Conservation (phyloP, 2,888 invertebrate genomes). For the Mythimna pallens region DNA sequence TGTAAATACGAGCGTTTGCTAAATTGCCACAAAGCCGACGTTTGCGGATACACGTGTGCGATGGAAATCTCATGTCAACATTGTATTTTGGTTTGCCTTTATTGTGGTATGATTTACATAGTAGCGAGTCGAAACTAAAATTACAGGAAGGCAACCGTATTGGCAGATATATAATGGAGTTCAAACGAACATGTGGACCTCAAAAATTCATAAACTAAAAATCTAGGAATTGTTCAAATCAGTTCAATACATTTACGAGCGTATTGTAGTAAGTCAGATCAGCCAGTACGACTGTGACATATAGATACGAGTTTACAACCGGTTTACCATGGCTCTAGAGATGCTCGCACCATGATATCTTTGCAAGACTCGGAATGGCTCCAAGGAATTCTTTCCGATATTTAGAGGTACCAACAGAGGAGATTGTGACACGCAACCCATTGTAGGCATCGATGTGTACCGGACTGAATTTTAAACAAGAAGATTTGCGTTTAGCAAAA, state of each 20-base stretch:
- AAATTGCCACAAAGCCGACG: slow-evolving; percentile 60
- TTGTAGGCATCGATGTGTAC: slow-evolving; percentile 58
- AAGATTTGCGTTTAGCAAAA: slow-evolving; percentile 40
- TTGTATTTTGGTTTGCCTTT: slow-evolving; percentile 62
- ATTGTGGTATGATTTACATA: slow-evolving; percentile 61
- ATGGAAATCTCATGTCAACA: slow-evolving; percentile 67
- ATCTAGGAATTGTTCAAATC: neutral
- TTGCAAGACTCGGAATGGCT: slow-evolving; percentile 66
- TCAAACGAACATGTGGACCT: neutral
- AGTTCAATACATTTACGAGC: slow-evolving; percentile 18
- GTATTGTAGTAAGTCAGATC: slow-evolving; percentile 63
- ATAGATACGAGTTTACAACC: slow-evolving; percentile 71
- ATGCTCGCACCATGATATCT: slow-evolving; percentile 69
- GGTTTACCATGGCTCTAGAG: slow-evolving; percentile 67
- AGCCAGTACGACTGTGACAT: slow-evolving; percentile 64
- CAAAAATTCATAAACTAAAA: neutral
- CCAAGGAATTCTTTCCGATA: slow-evolving; percentile 67
- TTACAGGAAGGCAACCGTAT: slow-evolving; percentile 21
- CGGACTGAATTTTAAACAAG: slow-evolving; percentile 60
- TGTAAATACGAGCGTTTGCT: slow-evolving; percentile 59
- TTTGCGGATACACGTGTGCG: slow-evolving; percentile 48
- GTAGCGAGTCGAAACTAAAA: slow-evolving; percentile 45
- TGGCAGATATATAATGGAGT: neutral
- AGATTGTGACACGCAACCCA: slow-evolving; percentile 72
- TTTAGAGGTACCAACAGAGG: slow-evolving; percentile 64